Conservation (phyloP, 2,797 vertebrate genomes). For the Dallia pectoralis region DNA sequence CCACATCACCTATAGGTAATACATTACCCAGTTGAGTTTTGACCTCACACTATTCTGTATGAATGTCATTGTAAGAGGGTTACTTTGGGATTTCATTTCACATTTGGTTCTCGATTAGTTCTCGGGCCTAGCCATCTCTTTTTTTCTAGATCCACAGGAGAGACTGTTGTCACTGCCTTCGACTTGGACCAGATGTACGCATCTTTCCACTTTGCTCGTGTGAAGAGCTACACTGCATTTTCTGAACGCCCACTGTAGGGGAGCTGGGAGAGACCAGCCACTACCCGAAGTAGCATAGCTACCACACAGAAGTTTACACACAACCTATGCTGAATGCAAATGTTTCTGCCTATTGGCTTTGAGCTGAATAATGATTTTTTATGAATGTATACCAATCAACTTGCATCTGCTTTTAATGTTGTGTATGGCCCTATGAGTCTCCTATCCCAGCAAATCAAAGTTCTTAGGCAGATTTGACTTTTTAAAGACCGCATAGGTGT, state of each 20-base stretch:
- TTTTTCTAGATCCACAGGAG: conserved; percentile 83
- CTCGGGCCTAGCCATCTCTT: background rate
- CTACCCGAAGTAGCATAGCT: conserved; percentile 6
- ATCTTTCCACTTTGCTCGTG: conserved; percentile 92
- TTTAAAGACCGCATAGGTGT: conserved; percentile 56
- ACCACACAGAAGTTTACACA: conserved; percentile 34
- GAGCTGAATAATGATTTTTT: conserved; percentile 46
- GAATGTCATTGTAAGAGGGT: background rate
- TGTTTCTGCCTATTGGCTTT: conserved; percentile 38
- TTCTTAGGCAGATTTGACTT: conserved; percentile 57
- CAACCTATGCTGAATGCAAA: conserved; percentile 22
- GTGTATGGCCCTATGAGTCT: conserved; percentile 28
- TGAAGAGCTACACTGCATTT: conserved; percentile 94
- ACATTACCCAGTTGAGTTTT: background rate
- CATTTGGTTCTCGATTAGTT: background rate
- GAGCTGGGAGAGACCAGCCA: conserved; percentile 31
- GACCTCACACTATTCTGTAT: background rate
- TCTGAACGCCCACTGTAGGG: conserved; percentile 90
- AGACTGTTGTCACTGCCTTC: conserved; percentile 90
- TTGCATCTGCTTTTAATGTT: conserved; percentile 32
- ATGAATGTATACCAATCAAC: conserved; percentile 27
- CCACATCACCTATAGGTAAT: conserved; percentile 91
- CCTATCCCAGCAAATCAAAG: conserved; percentile 42
- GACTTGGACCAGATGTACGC: conserved; percentile 97
- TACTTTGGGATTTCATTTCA: background rate